Evolutionary conservation across 2,888 invertebrate species (phyloP), one percentile per base, ranked within the genome.

Genomic region (Caenorhabditis sp.): DNA sequence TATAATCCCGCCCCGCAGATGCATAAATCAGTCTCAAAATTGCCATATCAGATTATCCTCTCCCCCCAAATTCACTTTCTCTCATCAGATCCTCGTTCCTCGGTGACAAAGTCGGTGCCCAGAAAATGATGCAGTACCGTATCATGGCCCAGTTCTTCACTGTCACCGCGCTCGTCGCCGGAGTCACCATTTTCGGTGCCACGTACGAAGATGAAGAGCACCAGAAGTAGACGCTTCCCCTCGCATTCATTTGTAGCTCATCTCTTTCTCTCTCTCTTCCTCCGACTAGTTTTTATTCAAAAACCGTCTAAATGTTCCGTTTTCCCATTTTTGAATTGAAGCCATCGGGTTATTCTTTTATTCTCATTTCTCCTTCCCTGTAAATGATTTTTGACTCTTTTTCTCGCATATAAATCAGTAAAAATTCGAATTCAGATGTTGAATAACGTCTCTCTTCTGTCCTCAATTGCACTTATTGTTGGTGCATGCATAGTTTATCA

Each of bases 141-240:
- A 87, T 87, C 65, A 86, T 87, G 82, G 87, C 87, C 7, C 87
- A 87, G 68, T 87, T 86, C 75, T 86, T 86, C 79, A 87, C 87
- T 7, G 83, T 87, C 43, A 83, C 85, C 24, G 85, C 85, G 1
- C 70, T 87, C 24, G 86, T 86, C 20, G 85, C 85, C 26, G 86
- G 86, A 63, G 85, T 86, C 37, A 82, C 85, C 32, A 70, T 84
- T 39, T 86, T 86, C 73, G 85, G 82, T 20, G 73, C 84, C 43
- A 84, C 79, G 15, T 84, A 83, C 50, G 82, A 80, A 27, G 81
- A 80, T 43, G 77, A 79, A 15, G 66, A 61, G 15, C 63, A 65
- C n/a, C 48, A 58, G 35, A 52, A 70, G 37, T 46, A 53, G 27
- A 37, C 9, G 15, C 2, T 13, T 22, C 46, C 24, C 3, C 6